Base-by-base conservation (phyloP, 2,888 invertebrate species). In the Amiota mariae region DNA sequence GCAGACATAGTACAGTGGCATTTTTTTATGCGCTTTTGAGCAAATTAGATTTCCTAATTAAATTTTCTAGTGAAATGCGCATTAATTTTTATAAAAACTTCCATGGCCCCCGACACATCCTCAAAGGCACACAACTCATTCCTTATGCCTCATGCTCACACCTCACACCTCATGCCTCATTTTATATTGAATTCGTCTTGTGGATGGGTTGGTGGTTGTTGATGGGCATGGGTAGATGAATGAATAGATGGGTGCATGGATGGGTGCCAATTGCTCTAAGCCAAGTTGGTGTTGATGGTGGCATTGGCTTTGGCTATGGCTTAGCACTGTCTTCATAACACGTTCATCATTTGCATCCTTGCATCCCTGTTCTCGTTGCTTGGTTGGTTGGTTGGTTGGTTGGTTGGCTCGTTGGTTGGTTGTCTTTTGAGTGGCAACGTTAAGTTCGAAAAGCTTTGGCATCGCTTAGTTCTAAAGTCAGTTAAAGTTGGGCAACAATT, bases 41-140 rank as follows among this genome's bases (percentile, higher is more conserved):
- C 89, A 89, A 88, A 89, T 88, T 89, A 88, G 88, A 88, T 88
- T 88, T 88, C 88, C 89, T 88, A 89, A 88, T 88, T 88, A 88
- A 89, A 88, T 89, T 88, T 87, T 87, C 82, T 84, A 86, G 85
- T 84, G 87, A 87, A 85, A 87, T 82, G 85, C 82, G 85, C 83
- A 87, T 86, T 84, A 82, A 82, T 59, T 81, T 84, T 79, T 81
- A 82, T 80, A 85, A 84, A 86, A 59, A 11, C 59, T 54, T 54
- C 59, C 8, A 59, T 51, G 8, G 0, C 12, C 54, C 4, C 4
- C 6, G 4, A 2, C 54, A 2, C 54, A 13, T 51, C 51, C 24
- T 24, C 4, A 10, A 8, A n/a, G n/a, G n/a, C n/a, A n/a, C n/a
- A n/a, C n/a, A n/a, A n/a, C n/a, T n/a, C n/a, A n/a, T n/a, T 2